phyloP scores from a whole-genome alignment of 2,797 vertebrate species.

The Fistularia tabacaria region DNA sequence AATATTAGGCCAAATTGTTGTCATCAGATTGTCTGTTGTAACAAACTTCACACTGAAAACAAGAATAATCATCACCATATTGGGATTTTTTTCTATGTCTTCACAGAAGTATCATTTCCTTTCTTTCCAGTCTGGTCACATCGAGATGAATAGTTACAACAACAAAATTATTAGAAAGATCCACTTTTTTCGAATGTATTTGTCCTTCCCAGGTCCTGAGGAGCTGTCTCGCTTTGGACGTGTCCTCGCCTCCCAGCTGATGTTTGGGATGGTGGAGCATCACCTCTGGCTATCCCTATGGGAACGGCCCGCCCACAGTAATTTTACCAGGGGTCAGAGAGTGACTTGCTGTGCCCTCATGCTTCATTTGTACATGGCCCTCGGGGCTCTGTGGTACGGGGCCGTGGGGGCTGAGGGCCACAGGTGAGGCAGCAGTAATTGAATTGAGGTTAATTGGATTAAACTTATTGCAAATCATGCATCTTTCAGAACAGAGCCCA shows the following conservation, averaged over 20 bases:
- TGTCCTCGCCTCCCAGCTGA: conserved; percentile 72
- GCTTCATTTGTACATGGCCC: conserved; percentile 75
- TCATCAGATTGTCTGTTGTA: too few species aligned
- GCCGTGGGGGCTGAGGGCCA: conserved; percentile 57
- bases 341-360: conserved; percentile 71
- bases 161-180: background rate
- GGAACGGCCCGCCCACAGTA: conserved; percentile 71
- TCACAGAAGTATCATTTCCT: too few species aligned
- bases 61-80: too few species aligned
- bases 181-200: background rate
- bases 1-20: too few species aligned
- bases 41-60: too few species aligned
- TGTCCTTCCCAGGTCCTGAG: conserved; percentile 67
- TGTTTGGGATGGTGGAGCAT: conserved; percentile 70
- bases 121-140: too few species aligned
- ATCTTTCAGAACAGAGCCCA: too few species aligned
- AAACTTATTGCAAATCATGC: too few species aligned
- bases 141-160: too few species aligned
- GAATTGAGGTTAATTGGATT: too few species aligned
- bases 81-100: too few species aligned
- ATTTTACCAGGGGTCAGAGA: conserved; percentile 77
- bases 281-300: conserved; percentile 82
- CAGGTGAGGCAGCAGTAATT: conserved; percentile 54
- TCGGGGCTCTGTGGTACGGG: conserved; percentile 76
- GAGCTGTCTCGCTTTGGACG: conserved; percentile 71